phyloP scores from a whole-genome alignment of 2,888 invertebrate genomes.

The Zhengitettix transpicula region DNA sequence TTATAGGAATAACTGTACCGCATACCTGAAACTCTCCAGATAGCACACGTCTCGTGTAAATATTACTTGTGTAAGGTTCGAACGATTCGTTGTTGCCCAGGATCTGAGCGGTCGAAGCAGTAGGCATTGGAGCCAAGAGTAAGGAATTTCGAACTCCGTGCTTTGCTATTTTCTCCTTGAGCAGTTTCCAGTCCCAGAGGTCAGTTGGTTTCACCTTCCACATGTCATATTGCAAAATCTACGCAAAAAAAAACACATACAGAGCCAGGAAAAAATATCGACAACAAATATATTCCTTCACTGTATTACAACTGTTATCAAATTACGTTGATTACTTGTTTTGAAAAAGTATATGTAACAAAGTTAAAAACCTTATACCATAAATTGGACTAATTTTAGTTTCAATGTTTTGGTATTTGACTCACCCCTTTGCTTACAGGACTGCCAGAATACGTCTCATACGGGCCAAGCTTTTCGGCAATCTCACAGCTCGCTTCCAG shows the following conservation, averaged over 20 bases:
- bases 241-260: not conserved
- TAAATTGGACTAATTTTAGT: no score
- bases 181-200: slow-evolving; percentile 73
- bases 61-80: slow-evolving; percentile 95
- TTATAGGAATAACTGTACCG: no score
- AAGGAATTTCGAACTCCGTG: slow-evolving; percentile 88
- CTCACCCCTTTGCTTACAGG: slow-evolving; percentile 81
- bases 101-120: slow-evolving; percentile 97
- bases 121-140: slow-evolving; percentile 94
- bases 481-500: slow-evolving; percentile 91
- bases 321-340: no score
- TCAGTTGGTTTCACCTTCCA: slow-evolving; percentile 79
- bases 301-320: no score
- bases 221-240: slow-evolving; percentile 93
- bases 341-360: no score
- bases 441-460: slow-evolving; percentile 79
- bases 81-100: slow-evolving; percentile 97
- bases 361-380: no score
- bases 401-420: not conserved
- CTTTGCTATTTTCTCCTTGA: slow-evolving; percentile 71
- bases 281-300: no score
- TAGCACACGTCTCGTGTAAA: slow-evolving; percentile 82
- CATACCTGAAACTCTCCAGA: slow-evolving; percentile 74
- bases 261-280: no score
- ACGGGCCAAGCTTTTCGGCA: slow-evolving; percentile 67